Percentiles rank a stretch among this genome's conserved stretches.
These are phyloP conservation scores for Rhopilema esculentum DNA, from an alignment of 30 jellyfish, hydroid and myxozoan species.

Conservation along the genomic window DNA sequence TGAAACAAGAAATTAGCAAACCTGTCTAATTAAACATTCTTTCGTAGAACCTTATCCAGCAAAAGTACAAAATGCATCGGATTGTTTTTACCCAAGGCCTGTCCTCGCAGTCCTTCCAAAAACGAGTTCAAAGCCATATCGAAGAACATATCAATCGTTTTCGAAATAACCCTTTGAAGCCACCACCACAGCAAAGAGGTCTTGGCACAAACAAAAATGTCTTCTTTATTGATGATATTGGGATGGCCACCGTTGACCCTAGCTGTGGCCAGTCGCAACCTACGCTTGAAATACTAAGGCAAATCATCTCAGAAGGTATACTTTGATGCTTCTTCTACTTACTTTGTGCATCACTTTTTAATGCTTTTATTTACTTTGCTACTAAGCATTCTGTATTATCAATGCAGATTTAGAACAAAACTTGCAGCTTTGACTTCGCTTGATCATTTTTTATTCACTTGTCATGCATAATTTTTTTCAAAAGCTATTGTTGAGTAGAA, in stretches of 20 bases:
- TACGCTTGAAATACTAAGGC: constrained; percentile 69
- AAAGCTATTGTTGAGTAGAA: no score
- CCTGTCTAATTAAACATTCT: not conserved
- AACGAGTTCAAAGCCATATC: constrained; percentile 22
- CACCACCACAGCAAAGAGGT: constrained; percentile 48
- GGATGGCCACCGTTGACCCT: constrained; percentile 26
- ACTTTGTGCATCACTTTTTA: no score
- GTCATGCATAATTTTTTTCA: no score
- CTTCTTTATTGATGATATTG: constrained; percentile 75
- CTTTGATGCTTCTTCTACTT: not conserved
- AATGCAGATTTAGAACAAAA: no score
- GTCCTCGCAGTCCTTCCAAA: constrained; percentile 52
- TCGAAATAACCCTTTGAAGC: constrained; percentile 36
- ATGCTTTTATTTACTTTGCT: no score
- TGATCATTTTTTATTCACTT: no score
- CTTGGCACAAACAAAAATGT: constrained; percentile 20
- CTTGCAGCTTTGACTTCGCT: no score
- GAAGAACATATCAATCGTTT: constrained; percentile 37
- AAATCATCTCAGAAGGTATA: constrained; percentile 76
- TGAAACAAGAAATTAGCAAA: no score
- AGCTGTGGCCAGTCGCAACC: constrained; percentile 36
- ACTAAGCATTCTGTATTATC: no score
- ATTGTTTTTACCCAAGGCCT: constrained; percentile 34
- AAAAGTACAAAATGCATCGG: constrained; percentile 34
- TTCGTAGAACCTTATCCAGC: constrained; percentile 35